Conservation (phyloP, 2,113 vertebrate genomes). For the Phylloscopus trochiloides region DNA sequence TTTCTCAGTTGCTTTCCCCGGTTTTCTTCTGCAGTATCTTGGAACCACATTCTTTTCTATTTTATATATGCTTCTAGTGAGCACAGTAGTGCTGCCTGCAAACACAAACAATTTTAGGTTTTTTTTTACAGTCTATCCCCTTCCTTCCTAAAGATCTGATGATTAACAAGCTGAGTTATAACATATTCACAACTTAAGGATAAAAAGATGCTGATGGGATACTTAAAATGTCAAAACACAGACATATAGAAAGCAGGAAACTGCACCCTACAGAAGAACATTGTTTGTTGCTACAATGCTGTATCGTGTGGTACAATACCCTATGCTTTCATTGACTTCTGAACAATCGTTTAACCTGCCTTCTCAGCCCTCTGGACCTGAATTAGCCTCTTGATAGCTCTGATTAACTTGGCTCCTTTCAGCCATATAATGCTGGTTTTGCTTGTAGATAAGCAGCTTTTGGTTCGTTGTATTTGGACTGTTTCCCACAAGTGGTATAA, state of each 20-base stretch:
- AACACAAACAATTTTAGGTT: not conserved
- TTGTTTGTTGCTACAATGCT: not conserved
- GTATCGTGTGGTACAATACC: not conserved
- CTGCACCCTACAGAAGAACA: slow-evolving; percentile 24
- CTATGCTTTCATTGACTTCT: slow-evolving; percentile 22
- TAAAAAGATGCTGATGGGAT: slow-evolving; percentile 23
- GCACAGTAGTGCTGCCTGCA: not conserved
- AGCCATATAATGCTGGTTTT: slow-evolving; percentile 28
- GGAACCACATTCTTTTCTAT: not conserved
- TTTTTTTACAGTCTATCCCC: slow-evolving; percentile 23
- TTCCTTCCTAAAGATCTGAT: slow-evolving; percentile 38
- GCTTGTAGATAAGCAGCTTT: slow-evolving; percentile 67
- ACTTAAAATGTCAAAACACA: slow-evolving; percentile 48
- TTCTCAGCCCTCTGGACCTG: slow-evolving; percentile 26
- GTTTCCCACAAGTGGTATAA: slow-evolving; percentile 72
- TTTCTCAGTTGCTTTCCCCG: not conserved
- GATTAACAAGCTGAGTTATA: not conserved
- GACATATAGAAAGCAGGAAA: slow-evolving; percentile 17
- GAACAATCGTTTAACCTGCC: not conserved
- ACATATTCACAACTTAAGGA: not conserved
- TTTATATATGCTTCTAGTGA: not conserved
- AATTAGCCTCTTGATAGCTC: slow-evolving; percentile 43
- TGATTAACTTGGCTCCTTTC: slow-evolving; percentile 40
- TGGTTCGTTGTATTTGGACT: slow-evolving; percentile 72
- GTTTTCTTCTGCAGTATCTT: not conserved